Percentiles rank a stretch among this genome's conserved stretches.
Conservation (phyloP, 1,140 invertebrate species). For the Eriocheir sinensis region DNA sequence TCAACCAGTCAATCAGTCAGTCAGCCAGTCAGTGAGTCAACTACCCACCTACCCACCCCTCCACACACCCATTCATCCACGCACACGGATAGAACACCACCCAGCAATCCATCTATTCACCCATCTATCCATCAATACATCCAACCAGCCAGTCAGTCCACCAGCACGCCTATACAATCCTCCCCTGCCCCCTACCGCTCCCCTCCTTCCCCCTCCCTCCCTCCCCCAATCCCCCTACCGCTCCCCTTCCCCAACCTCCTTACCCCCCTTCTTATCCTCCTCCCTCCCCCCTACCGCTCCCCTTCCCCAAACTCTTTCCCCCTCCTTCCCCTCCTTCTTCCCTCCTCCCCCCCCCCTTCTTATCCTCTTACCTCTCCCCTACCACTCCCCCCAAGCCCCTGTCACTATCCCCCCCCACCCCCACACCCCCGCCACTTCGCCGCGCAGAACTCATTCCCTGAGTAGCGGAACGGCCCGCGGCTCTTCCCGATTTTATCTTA, state of each 20-base stretch:
- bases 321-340: slow-evolving; percentile 19
- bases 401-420: neutral
- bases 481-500: slow-evolving; percentile 52
- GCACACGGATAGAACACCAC: no score
- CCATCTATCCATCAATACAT: neutral
- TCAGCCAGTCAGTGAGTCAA: no score
- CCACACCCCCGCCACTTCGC: neutral
- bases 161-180: neutral
- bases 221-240: neutral
- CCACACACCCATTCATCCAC: no score
- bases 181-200: neutral
- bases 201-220: neutral
- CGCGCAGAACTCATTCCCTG: slow-evolving; percentile 43
- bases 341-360: neutral
- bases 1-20: no score
- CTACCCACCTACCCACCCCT: no score
- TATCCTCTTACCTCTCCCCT: neutral
- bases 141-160: neutral
- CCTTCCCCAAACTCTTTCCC: no score
- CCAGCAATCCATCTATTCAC: neutral
- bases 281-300: no score
- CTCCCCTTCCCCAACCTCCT: neutral
- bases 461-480: slow-evolving; percentile 48
- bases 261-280: neutral
- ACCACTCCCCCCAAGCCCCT: neutral